Percentiles rank a stretch among this genome's conserved stretches.
phyloP scores from a whole-genome alignment of 2,113 vertebrate genomes.

The Nasalis larvatus region DNA sequence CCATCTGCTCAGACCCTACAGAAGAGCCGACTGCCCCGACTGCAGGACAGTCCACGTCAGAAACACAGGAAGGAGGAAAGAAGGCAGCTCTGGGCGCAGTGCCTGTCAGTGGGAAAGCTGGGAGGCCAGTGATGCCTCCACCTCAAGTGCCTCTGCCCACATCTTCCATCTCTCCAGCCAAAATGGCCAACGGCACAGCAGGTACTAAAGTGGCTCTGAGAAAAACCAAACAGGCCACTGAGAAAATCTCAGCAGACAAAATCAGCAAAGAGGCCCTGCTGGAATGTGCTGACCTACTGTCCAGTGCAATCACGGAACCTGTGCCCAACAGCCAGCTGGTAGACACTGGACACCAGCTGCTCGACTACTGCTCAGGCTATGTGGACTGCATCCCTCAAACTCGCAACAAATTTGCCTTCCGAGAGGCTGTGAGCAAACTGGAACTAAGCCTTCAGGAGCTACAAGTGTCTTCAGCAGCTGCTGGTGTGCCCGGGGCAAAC shows the following conservation, averaged over 20 bases:
- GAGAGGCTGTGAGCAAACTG: slow-evolving; percentile 97
- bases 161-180: slow-evolving; percentile 88
- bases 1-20: slow-evolving; percentile 84
- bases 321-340: slow-evolving; percentile 95
- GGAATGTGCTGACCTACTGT: slow-evolving; percentile 94
- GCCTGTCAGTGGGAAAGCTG: slow-evolving; percentile 84
- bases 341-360: slow-evolving; percentile 96
- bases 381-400: slow-evolving; percentile 98
- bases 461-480: slow-evolving; percentile 93
- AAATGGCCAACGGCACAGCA: slow-evolving; percentile 93
- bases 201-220: slow-evolving; percentile 91
- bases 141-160: slow-evolving; percentile 94
- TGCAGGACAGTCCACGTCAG: slow-evolving; percentile 76
- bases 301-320: slow-evolving; percentile 91
- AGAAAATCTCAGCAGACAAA: slow-evolving; percentile 92
- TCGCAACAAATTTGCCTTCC: slow-evolving; percentile 99
- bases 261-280: slow-evolving; percentile 95
- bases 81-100: slow-evolving; percentile 85
- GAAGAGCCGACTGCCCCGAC: slow-evolving; percentile 71
- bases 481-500: slow-evolving; percentile 86
- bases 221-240: slow-evolving; percentile 91
- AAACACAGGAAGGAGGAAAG: slow-evolving; percentile 88
- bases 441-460: slow-evolving; percentile 97
- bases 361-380: slow-evolving; percentile 98
- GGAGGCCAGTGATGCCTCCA: slow-evolving; percentile 91